A percentile compares a stretch with the other conserved stretches of the same genome.
phyloP scores from a whole-genome alignment of 2,797 vertebrate genomes.

The Triplophysa yarkandensis region DNA sequence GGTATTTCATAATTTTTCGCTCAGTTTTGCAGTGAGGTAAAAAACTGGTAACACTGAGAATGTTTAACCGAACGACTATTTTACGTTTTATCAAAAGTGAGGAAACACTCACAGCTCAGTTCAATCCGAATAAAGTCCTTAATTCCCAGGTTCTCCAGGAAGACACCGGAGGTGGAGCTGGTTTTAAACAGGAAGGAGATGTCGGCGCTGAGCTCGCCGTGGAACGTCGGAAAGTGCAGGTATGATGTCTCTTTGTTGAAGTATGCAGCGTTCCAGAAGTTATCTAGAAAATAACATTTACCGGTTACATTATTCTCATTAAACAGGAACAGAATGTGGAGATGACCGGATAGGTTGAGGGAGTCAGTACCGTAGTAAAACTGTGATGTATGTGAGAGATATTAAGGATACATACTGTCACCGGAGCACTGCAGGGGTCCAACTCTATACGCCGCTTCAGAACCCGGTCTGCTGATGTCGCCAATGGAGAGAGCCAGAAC shows the following conservation, averaged over 20 bases:
- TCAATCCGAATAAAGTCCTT: slow-evolving; percentile 94
- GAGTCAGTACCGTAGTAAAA: not conserved
- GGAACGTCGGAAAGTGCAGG: slow-evolving; percentile 93
- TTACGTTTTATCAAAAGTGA: too few species aligned
- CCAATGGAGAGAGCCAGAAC: slow-evolving; percentile 86
- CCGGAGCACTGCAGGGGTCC: slow-evolving; percentile 88
- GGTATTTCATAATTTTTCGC: too few species aligned
- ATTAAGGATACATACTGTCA: slow-evolving; percentile 84
- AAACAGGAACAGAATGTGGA: not conserved
- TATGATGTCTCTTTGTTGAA: slow-evolving; percentile 91
- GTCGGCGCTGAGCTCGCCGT: slow-evolving; percentile 89
- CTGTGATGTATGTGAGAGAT: not conserved
- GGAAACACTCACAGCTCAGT: slow-evolving; percentile 83
- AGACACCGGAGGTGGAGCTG: slow-evolving; percentile 85
- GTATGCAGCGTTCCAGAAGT: slow-evolving; percentile 91
- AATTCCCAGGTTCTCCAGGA: slow-evolving; percentile 95
- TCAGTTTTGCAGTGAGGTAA: too few species aligned
- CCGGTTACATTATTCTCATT: not conserved
- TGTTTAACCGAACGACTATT: too few species aligned
- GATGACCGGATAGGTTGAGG: not conserved
- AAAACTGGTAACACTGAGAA: too few species aligned
- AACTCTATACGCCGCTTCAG: slow-evolving; percentile 86
- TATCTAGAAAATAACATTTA: slow-evolving; percentile 62
- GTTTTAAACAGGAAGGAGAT: slow-evolving; percentile 96
- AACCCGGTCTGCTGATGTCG: slow-evolving; percentile 80